phyloP scores from a whole-genome alignment of 2,113 vertebrate species.

The Tetrax tetrax region DNA sequence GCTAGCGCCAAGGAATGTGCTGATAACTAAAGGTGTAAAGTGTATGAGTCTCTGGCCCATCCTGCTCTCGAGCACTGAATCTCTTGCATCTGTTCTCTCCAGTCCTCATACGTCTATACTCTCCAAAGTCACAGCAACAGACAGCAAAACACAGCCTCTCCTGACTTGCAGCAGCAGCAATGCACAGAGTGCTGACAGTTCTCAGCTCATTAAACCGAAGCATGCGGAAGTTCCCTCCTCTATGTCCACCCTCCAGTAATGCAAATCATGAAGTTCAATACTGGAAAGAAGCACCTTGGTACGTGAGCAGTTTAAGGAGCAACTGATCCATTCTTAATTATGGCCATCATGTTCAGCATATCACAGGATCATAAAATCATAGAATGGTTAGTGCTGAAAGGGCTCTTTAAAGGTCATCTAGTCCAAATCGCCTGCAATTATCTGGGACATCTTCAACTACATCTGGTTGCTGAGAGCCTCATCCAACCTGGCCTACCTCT shows the following conservation, averaged over 20 bases:
- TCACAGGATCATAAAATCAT: too few relatives aligned
- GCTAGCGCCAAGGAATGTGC: background rate
- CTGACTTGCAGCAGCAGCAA: background rate
- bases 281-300: background rate
- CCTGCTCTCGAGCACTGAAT: accelerated
- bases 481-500: too few relatives aligned
- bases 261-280: background rate
- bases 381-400: too few relatives aligned
- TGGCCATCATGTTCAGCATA: accelerated
- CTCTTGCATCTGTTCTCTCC: background rate
- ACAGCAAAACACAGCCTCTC: background rate
- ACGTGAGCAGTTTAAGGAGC: background rate
- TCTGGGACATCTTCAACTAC: too few relatives aligned
- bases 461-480: too few relatives aligned
- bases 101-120: background rate
- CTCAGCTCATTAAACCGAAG: background rate
- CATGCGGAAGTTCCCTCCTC: background rate
- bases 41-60: background rate
- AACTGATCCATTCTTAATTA: background rate
- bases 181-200: background rate
- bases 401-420: too few relatives aligned
- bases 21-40: background rate
- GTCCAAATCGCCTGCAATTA: too few relatives aligned
- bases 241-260: background rate
- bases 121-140: background rate